Conservation (phyloP, 2,888 invertebrate species). For the Patella pellucida region DNA sequence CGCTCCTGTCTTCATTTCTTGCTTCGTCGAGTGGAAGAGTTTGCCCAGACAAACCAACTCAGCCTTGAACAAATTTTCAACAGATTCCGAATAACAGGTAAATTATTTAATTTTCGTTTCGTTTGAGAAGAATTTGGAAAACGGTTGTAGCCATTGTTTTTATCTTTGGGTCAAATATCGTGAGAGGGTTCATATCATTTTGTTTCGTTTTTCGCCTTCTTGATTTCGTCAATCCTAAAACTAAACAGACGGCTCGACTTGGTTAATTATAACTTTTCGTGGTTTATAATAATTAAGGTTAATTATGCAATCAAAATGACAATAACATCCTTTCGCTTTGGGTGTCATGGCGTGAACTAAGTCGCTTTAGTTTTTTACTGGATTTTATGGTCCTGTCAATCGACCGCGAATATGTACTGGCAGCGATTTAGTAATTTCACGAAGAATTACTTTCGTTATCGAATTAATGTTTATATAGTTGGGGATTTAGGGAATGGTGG, state of each 20-base stretch:
- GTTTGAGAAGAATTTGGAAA: too few species aligned
- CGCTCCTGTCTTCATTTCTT: background rate
- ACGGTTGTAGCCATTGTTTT: too few species aligned
- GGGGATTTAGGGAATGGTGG: background rate
- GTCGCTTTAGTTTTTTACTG: background rate
- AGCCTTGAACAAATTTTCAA: background rate
- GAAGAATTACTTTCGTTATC: constrained; percentile 1
- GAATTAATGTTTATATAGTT: background rate
- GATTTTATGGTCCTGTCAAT: background rate
- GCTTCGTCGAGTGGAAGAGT: constrained; percentile 6
- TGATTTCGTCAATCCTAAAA: too few species aligned
- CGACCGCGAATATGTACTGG: background rate
- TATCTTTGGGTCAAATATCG: too few species aligned
- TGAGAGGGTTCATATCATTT: too few species aligned
- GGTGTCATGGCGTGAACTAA: background rate
- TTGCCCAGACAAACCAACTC: background rate
- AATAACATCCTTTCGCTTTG: constrained; percentile 7
- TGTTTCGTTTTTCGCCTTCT: too few species aligned
- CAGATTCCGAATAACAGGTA: background rate
- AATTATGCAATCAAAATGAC: constrained; percentile 11
- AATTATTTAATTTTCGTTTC: too few species aligned
- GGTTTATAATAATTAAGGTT: background rate
- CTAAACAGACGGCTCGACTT: too few species aligned
- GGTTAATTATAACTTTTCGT: constrained; percentile 3
- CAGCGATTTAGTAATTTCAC: constrained; percentile 3